These are phyloP conservation scores for Falco concolor DNA, from an alignment of 2,797 vertebrate species.

Conservation along the genomic window DNA sequence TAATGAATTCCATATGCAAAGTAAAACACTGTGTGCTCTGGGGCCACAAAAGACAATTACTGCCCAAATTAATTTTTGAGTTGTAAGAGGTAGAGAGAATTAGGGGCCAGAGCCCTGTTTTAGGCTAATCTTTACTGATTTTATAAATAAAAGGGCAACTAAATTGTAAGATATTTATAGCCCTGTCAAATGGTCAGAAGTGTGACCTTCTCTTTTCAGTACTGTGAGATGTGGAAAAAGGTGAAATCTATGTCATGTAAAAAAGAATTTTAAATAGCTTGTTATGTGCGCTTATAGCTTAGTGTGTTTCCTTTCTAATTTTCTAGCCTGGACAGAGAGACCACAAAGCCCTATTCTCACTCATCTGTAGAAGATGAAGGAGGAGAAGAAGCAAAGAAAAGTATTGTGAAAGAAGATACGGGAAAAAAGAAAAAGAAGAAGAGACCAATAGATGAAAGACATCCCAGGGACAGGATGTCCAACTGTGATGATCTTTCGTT, in stretches of 20 bases:
- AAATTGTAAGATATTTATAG: neutral
- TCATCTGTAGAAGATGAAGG: neutral
- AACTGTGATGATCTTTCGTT: neutral
- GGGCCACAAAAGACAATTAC: neutral
- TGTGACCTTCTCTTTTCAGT: neutral
- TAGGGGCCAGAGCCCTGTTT: neutral
- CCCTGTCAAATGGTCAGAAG: neutral
- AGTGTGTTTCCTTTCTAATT: neutral
- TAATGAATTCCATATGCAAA: neutral
- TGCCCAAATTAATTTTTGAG: neutral
- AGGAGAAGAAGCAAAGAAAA: neutral
- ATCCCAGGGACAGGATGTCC: neutral
- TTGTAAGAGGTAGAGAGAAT: neutral
- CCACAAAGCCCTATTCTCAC: neutral
- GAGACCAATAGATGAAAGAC: neutral
- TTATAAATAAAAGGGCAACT: neutral
- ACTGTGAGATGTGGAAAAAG: neutral
- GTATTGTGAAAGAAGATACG: neutral
- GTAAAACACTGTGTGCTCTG: neutral
- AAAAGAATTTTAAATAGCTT: neutral
- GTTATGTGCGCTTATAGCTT: neutral
- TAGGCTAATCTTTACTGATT: neutral
- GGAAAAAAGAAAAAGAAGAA: conserved; percentile 29
- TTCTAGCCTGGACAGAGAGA: conserved; percentile 35
- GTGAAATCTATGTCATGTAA: neutral